Evolutionary conservation across 2,888 invertebrate species (phyloP).

Genomic region (Seladonia tumulorum): DNA sequence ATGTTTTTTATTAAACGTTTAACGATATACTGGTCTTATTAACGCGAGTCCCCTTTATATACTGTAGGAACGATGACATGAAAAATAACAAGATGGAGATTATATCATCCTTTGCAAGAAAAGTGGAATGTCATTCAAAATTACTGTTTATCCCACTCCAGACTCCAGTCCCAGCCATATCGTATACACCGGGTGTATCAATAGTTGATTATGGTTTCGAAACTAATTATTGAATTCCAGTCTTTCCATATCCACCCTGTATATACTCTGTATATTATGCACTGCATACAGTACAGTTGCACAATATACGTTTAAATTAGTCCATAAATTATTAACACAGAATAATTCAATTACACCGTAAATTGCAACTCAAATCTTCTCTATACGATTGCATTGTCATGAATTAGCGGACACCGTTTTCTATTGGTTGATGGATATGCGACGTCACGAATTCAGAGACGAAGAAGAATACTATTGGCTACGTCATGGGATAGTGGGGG

Average conservation of each 20-base stretch:
- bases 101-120: not conserved
- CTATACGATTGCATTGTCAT: not conserved
- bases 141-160: not conserved
- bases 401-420: not conserved
- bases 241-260: not conserved
- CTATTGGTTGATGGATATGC: not conserved
- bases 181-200: not conserved
- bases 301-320: no score
- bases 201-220: not conserved
- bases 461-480: not conserved
- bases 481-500: no score
- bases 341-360: not conserved
- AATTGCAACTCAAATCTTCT: not conserved
- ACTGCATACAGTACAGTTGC: not conserved
- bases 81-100: not conserved
- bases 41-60: not conserved
- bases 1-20: not conserved
- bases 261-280: not conserved
- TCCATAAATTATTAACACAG: not conserved
- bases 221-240: not conserved
- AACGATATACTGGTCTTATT: no score
- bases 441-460: not conserved
- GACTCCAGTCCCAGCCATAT: no score
- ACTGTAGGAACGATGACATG: no score
- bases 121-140: not conserved